Percentiles rank a stretch among this genome's conserved stretches.
phyloP scores from a whole-genome alignment of 2,888 invertebrate species.

The Drosophila macrospina region DNA sequence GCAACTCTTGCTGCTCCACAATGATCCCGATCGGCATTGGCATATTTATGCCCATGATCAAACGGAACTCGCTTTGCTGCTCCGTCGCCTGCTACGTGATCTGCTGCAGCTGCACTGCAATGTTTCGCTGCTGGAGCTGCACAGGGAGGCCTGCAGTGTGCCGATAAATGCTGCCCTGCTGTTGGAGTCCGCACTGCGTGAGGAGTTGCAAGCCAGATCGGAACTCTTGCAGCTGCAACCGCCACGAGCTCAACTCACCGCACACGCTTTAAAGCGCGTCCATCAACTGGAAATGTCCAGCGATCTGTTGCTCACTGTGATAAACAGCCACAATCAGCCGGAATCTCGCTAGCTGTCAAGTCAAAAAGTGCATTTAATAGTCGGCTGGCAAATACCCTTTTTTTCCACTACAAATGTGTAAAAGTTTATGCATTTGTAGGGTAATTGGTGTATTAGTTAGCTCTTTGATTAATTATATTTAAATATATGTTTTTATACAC shows the following conservation, averaged over 20 bases:
- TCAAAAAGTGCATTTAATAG: not conserved
- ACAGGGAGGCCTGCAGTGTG: constrained; percentile 8
- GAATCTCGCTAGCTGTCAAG: not conserved
- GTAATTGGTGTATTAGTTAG: too few species aligned
- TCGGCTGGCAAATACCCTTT: not conserved
- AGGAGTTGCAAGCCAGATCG: constrained; percentile 62
- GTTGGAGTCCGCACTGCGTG: constrained; percentile 71
- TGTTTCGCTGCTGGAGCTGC: constrained; percentile 45
- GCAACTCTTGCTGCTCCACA: constrained; percentile 61
- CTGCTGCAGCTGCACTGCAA: constrained; percentile 70
- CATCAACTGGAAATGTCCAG: constrained; percentile 59
- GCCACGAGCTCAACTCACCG: not conserved
- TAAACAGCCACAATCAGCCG: constrained; percentile 26
- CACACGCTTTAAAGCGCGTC: constrained; percentile 25
- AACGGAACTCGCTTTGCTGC: constrained; percentile 60
- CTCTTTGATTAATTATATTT: not conserved
- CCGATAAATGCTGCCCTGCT: constrained; percentile 37
- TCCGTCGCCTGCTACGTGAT: constrained; percentile 68
- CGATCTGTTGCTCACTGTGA: constrained; percentile 58
- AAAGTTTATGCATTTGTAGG: too few species aligned
- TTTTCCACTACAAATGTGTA: too few species aligned
- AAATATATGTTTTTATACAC: constrained; percentile 2
- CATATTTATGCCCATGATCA: constrained; percentile 67
- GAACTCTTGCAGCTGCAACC: constrained; percentile 22
- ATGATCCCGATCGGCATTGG: constrained; percentile 52